Evolutionary conservation across 1,140 invertebrate species (phyloP), one percentile per base, ranked within the genome.

Genomic region (Philotrypesis tridentata): DNA sequence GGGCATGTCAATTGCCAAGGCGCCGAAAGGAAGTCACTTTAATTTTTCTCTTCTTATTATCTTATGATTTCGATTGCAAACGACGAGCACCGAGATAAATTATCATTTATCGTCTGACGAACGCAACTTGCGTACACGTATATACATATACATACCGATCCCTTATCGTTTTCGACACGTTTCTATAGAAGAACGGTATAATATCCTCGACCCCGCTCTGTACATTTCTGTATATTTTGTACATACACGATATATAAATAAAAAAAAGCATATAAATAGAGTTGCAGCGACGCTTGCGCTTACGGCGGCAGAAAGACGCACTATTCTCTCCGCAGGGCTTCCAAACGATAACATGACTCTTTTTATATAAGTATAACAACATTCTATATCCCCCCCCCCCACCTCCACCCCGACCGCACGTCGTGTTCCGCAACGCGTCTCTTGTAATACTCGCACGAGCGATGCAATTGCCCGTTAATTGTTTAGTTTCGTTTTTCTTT

Each of bases 21-120:
- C 70, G 68, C 68, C 75, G 68, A 82, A 82, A 78, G 75, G 81
- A 82, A 82, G 55, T 72, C 63, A 63, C 9, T 77, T 63, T 68
- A 12, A 37, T 60, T 65, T 73, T 33, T 37, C 12, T 82, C 48
- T 9, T 43, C 7, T 48, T 2, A 12, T 81, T 23, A 55, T 29
- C 2, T 68, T 68, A 48, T 78, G 11, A 29, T 78, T 68, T 37
- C 2, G 8, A 68, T 78, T 43, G 2, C 17, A 61, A n/a, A n/a
- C n/a, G n/a, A n/a, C n/a, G n/a, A n/a, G n/a, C n/a, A n/a, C n/a
- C n/a, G n/a, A n/a, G n/a, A n/a, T n/a, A n/a, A n/a, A n/a, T n/a
- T n/a, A n/a, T n/a, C n/a, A n/a, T n/a, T n/a, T n/a, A n/a, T n/a
- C n/a, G n/a, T n/a, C n/a, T n/a, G n/a, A n/a, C n/a, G n/a, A n/a